phyloP scores from a whole-genome alignment of 92 coral and sea anemone genomes.

The Epizoanthus ramosus region DNA sequence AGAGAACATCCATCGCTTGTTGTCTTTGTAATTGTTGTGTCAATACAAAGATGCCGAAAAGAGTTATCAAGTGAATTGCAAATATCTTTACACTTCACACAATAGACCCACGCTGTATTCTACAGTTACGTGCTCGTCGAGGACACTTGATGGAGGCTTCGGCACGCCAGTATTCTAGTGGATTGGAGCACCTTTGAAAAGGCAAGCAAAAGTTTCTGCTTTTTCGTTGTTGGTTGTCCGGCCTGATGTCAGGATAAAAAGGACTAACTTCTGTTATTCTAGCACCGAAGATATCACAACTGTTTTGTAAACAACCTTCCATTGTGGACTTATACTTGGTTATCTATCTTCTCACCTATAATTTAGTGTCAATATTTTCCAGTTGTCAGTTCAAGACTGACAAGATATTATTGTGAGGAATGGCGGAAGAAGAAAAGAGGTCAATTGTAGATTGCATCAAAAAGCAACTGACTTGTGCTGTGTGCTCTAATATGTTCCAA shows the following conservation, averaged over 20 bases:
- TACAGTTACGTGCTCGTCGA: not conserved
- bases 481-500: constrained; percentile 43
- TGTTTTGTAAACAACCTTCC: too few species aligned
- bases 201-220: too few species aligned
- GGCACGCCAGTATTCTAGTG: too few species aligned
- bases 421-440: constrained; percentile 7
- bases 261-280: too few species aligned
- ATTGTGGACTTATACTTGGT: too few species aligned
- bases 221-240: too few species aligned
- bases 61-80: constrained; percentile 30
- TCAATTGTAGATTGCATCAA: constrained; percentile 50
- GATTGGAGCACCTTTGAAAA: too few species aligned
- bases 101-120: constrained; percentile 20
- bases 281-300: too few species aligned
- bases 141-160: too few species aligned
- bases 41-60: not conserved
- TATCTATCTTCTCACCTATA: too few species aligned
- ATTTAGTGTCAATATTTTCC: not conserved
- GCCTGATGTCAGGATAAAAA: too few species aligned
- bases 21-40: not conserved
- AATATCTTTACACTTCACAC: constrained; percentile 16
- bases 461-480: constrained; percentile 55
- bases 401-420: constrained; percentile 10
- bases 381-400: not conserved
- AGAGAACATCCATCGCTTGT: not conserved